Base-by-base conservation (phyloP, 2,113 vertebrate genomes). In the Chauna torquata region DNA sequence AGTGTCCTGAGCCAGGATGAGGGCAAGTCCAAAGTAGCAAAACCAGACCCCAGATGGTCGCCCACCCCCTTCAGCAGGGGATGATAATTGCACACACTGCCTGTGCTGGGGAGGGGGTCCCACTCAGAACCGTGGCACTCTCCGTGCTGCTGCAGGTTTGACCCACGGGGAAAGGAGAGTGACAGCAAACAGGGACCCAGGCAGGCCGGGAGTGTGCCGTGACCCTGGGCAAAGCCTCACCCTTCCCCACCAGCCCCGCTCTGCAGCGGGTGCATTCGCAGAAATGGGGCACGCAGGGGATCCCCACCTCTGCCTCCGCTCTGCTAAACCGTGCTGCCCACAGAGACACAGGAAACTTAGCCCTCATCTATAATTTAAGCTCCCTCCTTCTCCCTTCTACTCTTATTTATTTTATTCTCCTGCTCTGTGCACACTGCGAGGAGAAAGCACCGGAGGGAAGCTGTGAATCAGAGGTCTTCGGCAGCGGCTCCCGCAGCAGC, bases 391-490 rank as follows among this genome's bases (percentile, higher is more conserved):
- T 83, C 71, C 81, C 83, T 94, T 96, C 94, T 20, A 47, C 50
- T 90, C 86, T 76, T 96, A 96, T 97, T 96, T 97, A 91, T 96
- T 93, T 96, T 69, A 91, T 80, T 86, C 86, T 88, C 89, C 88
- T 55, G 83, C 36, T 22, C 74, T 0, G 2, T 74, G 8, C 70
- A 88, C 59, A 2, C 89, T 75, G 89, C 61, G 0, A 94, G 85
- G 91, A 92, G 84, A 93, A 90, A 94, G 93, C 97, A 82, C 96
- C 77, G 22, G 82, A 88, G 97, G 96, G 95, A 77, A 96, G 93
- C 96, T 32, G 95, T 95, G 97, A 97, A 97, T 98, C 97, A 97
- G 94, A 97, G 86, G 94, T 50, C 94, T 78, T 58, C 50, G 92
- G 96, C 86, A 95, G 95, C 30, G 0, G 86, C 92, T 96, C 97